These are phyloP conservation scores for Xylocopa sonorina DNA, from an alignment of 1,140 invertebrate species.

Conservation along the genomic window DNA sequence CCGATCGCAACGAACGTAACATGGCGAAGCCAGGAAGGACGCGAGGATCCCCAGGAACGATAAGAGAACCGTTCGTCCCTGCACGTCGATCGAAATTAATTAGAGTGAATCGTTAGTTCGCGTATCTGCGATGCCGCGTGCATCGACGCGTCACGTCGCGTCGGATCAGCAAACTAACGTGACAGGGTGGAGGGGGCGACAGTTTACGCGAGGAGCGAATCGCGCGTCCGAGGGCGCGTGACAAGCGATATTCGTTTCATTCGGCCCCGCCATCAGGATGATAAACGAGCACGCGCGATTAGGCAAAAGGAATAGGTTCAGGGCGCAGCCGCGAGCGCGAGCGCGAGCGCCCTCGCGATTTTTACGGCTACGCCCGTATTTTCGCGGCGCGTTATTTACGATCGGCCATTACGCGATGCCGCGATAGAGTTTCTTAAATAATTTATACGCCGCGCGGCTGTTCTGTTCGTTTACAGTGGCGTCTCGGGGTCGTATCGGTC, in stretches of 20 bases:
- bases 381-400: conserved; percentile 61
- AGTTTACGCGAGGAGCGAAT: conserved; percentile 35
- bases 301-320: conserved; percentile 57
- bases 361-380: conserved; percentile 62
- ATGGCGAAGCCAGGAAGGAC: not conserved
- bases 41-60: not conserved
- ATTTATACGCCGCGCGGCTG: conserved; percentile 57
- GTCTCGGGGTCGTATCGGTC: not conserved
- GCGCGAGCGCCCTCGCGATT: conserved; percentile 20
- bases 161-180: not conserved
- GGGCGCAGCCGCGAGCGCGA: conserved; percentile 7
- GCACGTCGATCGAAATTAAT: conserved; percentile 38
- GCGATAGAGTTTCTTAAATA: conserved; percentile 69
- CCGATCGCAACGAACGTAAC: conserved; percentile 10
- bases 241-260: conserved; percentile 56
- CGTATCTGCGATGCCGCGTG: not conserved
- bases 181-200: not conserved
- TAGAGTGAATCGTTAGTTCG: not conserved
- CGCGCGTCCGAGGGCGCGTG: conserved; percentile 27
- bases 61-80: conserved; percentile 11
- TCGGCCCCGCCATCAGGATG: conserved; percentile 28
- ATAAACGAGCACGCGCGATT: conserved; percentile 56
- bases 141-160: not conserved
- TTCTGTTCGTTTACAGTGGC: conserved; percentile 51
- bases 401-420: conserved; percentile 62